Evolutionary conservation across 2,888 invertebrate genomes (phyloP), one percentile per base, ranked within the genome.

Genomic region (Spodoptera littoralis): DNA sequence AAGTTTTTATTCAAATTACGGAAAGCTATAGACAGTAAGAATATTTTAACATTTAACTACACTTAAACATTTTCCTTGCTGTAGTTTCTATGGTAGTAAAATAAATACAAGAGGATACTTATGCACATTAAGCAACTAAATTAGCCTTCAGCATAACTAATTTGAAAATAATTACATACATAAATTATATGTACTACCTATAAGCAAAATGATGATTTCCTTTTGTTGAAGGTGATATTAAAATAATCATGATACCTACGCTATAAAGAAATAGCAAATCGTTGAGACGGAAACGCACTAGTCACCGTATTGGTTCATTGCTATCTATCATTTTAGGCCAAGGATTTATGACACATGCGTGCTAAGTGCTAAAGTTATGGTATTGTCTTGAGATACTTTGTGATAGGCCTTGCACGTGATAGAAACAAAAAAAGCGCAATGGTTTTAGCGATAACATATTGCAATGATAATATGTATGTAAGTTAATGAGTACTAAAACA

Each of bases 271-370:
- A 68, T 63, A 56, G 56, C 54, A 73, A 74, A 68, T 66, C 62
- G 66, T 72, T 18, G 72, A 61, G 64, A 69, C 60, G 72, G 72
- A 74, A 72, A 66, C 52, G 57, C 56, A 47, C 59, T 61, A 66
- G 56, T 72, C 67, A 59, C 65, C 27, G 27, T 5, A 27, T 5
- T 53, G 56, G 42, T 57, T 56, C 52, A 70, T 60, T 65, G 59
- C 64, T 69, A 65, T 77, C 67, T 75, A 75, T 68, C 45, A 73
- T 72, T 67, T 51, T 72, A 64, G 69, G 78, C 62, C 79, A 81
- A 81, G 76, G 79, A 75, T 81, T 36, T 58, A 60, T 75, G 74
- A 79, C 70, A 65, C 76, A 79, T 62, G 58, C 57, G n/a, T 60
- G 9, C 36, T 36, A 2, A 9, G 36, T 63, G 24, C 55, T 56